These are phyloP conservation scores for Subacronicta megacephala DNA, from an alignment of 2,888 invertebrate species.

Conservation along the genomic window DNA sequence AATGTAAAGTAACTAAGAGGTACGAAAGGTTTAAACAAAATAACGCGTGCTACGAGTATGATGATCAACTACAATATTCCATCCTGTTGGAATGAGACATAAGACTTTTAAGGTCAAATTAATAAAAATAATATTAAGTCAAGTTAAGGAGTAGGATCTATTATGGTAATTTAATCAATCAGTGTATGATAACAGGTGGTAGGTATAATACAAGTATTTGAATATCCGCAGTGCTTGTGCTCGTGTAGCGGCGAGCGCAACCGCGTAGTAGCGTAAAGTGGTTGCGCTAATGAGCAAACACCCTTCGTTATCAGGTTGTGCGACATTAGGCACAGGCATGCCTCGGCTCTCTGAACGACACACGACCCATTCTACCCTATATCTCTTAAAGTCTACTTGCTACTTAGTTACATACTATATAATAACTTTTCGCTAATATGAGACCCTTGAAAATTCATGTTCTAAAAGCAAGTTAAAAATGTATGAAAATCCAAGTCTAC, in stretches of 20 bases:
- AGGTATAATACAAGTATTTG: constrained; percentile 19
- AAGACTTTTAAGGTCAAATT: no score
- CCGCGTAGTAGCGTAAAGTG: constrained; percentile 55
- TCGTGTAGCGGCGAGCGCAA: constrained; percentile 34
- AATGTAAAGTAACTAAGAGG: constrained; percentile 10
- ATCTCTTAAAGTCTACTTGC: constrained; percentile 7
- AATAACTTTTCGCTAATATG: constrained; percentile 1
- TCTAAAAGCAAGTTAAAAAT: no score
- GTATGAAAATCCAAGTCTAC: no score
- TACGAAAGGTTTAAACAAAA: not conserved
- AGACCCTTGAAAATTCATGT: not conserved
- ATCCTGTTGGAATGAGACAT: no score
- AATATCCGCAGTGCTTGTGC: constrained; percentile 37
- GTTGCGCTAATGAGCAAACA: constrained; percentile 64
- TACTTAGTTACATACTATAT: constrained; percentile 1
- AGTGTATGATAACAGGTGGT: no score
- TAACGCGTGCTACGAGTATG: not conserved
- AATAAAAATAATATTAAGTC: no score
- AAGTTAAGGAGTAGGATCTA: no score
- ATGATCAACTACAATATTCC: not conserved
- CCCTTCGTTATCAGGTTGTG: constrained; percentile 69
- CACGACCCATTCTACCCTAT: constrained; percentile 26
- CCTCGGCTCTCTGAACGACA: constrained; percentile 50
- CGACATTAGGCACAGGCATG: constrained; percentile 67
- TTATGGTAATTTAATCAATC: no score